Conservation (phyloP, 2,888 invertebrate genomes). For the Heteromurus nitidus region DNA sequence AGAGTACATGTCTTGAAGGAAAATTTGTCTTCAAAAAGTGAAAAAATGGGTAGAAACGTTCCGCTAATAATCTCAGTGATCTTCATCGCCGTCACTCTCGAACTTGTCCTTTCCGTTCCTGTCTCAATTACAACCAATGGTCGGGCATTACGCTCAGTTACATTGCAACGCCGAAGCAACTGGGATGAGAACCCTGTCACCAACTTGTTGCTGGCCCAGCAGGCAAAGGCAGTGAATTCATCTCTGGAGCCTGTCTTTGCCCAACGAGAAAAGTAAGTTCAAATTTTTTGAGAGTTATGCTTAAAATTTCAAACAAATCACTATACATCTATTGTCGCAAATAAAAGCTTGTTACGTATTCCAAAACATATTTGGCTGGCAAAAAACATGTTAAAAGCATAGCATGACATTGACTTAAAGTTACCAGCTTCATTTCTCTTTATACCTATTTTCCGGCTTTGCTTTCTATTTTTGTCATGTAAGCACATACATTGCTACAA, state of each 20-base stretch:
- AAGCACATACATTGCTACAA: too few species aligned
- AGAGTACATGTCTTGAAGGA: background rate
- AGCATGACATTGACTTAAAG: too few species aligned
- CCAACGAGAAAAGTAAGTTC: slow-evolving; percentile 54
- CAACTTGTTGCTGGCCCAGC: slow-evolving; percentile 57
- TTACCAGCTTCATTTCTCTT: too few species aligned
- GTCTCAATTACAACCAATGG: slow-evolving; percentile 28
- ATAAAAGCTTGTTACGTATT: too few species aligned
- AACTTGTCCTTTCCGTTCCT: slow-evolving; percentile 30
- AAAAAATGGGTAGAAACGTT: slow-evolving; percentile 34
- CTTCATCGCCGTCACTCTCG: slow-evolving; percentile 19
- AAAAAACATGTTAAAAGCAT: too few species aligned
- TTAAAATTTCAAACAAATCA: too few species aligned
- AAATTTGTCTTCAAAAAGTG: background rate
- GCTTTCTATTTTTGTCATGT: too few species aligned
- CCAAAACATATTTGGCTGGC: too few species aligned
- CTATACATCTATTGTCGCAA: too few species aligned
- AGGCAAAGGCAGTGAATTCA: slow-evolving; percentile 13
- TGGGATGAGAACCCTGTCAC: slow-evolving; percentile 38
- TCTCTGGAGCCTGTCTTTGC: slow-evolving; percentile 1
- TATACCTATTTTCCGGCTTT: too few species aligned
- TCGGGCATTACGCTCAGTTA: slow-evolving; percentile 37
- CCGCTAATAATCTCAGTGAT: slow-evolving; percentile 6
- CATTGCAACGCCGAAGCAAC: slow-evolving; percentile 11
- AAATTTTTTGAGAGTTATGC: background rate